Conservation (phyloP, 2,888 invertebrate species). For the Cybosia mesomella region DNA sequence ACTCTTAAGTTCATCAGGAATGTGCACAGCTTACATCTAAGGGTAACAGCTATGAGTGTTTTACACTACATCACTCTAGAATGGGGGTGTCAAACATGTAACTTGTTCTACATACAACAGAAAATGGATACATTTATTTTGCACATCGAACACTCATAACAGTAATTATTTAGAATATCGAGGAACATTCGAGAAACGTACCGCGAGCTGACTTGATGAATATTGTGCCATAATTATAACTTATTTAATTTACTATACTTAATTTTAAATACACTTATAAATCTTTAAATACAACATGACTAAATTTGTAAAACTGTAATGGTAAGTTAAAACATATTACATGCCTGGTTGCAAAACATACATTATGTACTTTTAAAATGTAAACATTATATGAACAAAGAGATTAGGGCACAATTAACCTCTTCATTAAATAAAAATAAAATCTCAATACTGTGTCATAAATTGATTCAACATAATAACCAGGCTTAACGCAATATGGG, state of each 20-base stretch:
- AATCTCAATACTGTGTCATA: slow-evolving; percentile 34
- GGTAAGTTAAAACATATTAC: slow-evolving; percentile 64
- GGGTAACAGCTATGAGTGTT: slow-evolving; percentile 67
- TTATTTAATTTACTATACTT: slow-evolving; percentile 61
- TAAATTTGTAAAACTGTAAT: slow-evolving; percentile 57
- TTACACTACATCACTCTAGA: slow-evolving; percentile 68
- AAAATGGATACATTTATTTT: slow-evolving; percentile 66
- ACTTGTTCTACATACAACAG: slow-evolving; percentile 66
- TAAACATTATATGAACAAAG: slow-evolving; percentile 41
- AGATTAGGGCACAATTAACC: slow-evolving; percentile 74
- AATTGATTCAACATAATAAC: slow-evolving; percentile 27
- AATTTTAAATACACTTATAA: slow-evolving; percentile 54
- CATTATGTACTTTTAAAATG: slow-evolving; percentile 29
- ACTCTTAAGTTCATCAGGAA: slow-evolving; percentile 82
- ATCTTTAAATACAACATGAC: slow-evolving; percentile 58
- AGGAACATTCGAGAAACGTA: slow-evolving; percentile 81
- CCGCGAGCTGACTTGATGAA: slow-evolving; percentile 86
- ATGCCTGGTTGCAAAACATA: slow-evolving; percentile 53
- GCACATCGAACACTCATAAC: slow-evolving; percentile 59
- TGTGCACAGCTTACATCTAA: slow-evolving; percentile 84
- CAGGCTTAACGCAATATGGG: slow-evolving; percentile 28
- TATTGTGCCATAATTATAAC: slow-evolving; percentile 77
- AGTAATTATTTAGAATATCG: slow-evolving; percentile 68
- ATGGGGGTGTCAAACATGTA: slow-evolving; percentile 66
- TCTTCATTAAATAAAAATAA: slow-evolving; percentile 56